These are phyloP conservation scores for Rhysida immarginata DNA, from an alignment of 1,140 invertebrate species.

Conservation along the genomic window DNA sequence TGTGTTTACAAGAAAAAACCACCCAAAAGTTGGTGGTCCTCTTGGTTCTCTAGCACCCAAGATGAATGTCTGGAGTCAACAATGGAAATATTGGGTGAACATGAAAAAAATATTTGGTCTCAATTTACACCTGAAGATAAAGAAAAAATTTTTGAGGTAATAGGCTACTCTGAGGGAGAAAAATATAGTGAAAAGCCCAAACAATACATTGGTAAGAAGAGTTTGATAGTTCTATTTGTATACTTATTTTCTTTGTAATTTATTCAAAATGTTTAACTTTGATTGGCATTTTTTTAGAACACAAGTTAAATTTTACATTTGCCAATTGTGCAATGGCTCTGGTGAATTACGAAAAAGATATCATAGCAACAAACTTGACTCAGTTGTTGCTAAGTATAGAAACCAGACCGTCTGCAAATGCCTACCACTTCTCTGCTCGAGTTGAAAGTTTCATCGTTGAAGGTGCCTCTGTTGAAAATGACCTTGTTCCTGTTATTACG, in stretches of 20 bases:
- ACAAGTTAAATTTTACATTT: slow-evolving; percentile 61
- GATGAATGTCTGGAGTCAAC: slow-evolving; percentile 18
- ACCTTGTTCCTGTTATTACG: slow-evolving; percentile 52
- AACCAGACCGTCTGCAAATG: slow-evolving; percentile 48
- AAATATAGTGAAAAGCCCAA: slow-evolving; percentile 34
- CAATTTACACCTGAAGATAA: slow-evolving; percentile 49
- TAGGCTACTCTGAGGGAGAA: slow-evolving; percentile 36
- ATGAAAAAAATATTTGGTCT: slow-evolving; percentile 36
- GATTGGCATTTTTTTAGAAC: slow-evolving; percentile 39
- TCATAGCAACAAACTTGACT: slow-evolving; percentile 52
- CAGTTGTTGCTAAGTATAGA: slow-evolving; percentile 55
- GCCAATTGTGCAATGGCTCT: slow-evolving; percentile 54
- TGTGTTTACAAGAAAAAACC: slow-evolving; percentile 13
- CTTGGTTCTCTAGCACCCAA: slow-evolving; percentile 19
- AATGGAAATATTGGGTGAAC: slow-evolving; percentile 8
- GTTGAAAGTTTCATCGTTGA: slow-evolving; percentile 64
- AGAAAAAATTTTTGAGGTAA: slow-evolving; percentile 43
- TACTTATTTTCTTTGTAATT: slow-evolving; percentile 5
- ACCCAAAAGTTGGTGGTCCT: slow-evolving; percentile 7
- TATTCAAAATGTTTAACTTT: slow-evolving; percentile 2
- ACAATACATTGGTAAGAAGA: slow-evolving; percentile 36
- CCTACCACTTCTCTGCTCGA: slow-evolving; percentile 52
- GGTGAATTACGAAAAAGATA: slow-evolving; percentile 50
- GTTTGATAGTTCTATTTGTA: background rate
- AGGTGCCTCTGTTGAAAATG: slow-evolving; percentile 53